Percentiles rank a stretch among this genome's conserved stretches.
Conservation (phyloP, 2,113 vertebrate genomes). For the Lamprologus callipterus region DNA sequence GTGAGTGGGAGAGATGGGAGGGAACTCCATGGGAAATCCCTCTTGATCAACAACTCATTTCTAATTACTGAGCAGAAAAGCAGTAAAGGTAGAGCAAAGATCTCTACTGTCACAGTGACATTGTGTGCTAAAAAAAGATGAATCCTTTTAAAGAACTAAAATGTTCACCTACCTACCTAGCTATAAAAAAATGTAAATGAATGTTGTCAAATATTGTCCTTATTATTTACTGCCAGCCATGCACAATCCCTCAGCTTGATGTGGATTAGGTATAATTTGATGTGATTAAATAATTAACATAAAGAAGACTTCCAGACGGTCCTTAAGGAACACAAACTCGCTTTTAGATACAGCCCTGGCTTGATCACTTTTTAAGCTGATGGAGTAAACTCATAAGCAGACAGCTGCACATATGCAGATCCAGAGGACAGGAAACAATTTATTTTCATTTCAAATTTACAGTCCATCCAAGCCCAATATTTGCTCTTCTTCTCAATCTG, state of each 20-base stretch:
- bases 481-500: background rate
- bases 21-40: slow-evolving; percentile 51
- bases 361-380: background rate
- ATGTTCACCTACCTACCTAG: background rate
- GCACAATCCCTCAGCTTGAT: background rate
- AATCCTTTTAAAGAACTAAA: background rate
- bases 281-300: background rate
- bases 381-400: background rate
- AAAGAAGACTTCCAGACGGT: background rate
- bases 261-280: background rate
- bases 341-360: background rate
- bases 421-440: background rate
- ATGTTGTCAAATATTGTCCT: background rate
- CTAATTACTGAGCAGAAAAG: background rate
- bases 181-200: background rate
- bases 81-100: background rate
- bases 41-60: slow-evolving; percentile 5
- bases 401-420: background rate
- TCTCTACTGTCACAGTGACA: background rate
- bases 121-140: background rate
- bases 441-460: background rate
- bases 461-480: background rate
- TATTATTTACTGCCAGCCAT: background rate
- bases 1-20: slow-evolving; percentile 32
- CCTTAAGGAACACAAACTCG: background rate